phyloP scores from a whole-genome alignment of 2,888 invertebrate genomes.

The Chelonus formosanus region DNA sequence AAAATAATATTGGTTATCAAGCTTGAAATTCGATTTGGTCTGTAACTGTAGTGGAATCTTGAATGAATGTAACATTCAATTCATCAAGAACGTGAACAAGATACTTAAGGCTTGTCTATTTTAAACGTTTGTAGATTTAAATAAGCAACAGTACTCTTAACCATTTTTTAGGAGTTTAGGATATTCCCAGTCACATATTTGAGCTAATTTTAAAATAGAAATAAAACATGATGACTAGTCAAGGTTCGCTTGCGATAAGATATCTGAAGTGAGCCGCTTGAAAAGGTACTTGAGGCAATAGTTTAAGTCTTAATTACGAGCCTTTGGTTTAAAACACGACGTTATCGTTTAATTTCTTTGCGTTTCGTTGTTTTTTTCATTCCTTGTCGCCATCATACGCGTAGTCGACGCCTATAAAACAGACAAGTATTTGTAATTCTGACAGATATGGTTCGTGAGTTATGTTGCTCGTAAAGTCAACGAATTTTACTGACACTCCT shows the following conservation, averaged over 20 bases:
- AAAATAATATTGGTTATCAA: slow-evolving; percentile 1
- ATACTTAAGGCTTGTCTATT: slow-evolving; percentile 30
- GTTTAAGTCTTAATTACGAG: slow-evolving; percentile 60
- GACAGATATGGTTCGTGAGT: slow-evolving; percentile 31
- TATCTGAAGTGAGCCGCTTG: slow-evolving; percentile 31
- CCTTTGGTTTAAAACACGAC: slow-evolving; percentile 40
- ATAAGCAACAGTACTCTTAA: slow-evolving; percentile 21
- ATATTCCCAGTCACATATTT: slow-evolving; percentile 28
- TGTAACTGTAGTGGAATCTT: slow-evolving; percentile 12
- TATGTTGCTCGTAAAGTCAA: slow-evolving; percentile 28
- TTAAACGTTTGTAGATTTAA: slow-evolving; percentile 14
- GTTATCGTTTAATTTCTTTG: slow-evolving; percentile 41
- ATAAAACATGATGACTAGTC: slow-evolving; percentile 31
- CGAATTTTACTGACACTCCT: slow-evolving; percentile 17
- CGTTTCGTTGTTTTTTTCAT: slow-evolving; percentile 16
- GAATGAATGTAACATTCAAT: slow-evolving; percentile 24
- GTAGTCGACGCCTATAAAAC: slow-evolving; percentile 9
- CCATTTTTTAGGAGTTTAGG: slow-evolving; percentile 22
- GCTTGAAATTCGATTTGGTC: background rate
- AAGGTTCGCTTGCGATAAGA: slow-evolving; percentile 40
- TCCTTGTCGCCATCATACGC: slow-evolving; percentile 9
- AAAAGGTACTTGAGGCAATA: slow-evolving; percentile 44
- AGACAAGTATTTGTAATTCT: slow-evolving; percentile 12
- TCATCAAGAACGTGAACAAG: slow-evolving; percentile 36
- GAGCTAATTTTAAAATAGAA: slow-evolving; percentile 29